Conservation (phyloP, 2,888 invertebrate species). For the Polydrusus pterygomalis region DNA sequence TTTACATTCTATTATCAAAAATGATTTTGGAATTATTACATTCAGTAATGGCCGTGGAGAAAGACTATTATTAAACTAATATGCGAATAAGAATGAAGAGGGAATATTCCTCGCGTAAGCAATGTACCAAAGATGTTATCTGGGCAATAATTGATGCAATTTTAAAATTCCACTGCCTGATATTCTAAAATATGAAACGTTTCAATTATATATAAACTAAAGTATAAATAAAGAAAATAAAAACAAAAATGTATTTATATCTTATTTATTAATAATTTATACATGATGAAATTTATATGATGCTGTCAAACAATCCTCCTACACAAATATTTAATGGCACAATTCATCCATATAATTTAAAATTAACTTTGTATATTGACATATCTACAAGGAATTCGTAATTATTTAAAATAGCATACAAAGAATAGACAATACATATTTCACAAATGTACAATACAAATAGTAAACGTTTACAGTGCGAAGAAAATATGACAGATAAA, state of each 20-base stretch:
- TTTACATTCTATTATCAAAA: too few species aligned
- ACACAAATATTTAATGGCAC: constrained; percentile 63
- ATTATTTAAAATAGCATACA: constrained; percentile 28
- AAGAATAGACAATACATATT: constrained; percentile 39
- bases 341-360: constrained; percentile 55
- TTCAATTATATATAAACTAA: neutral
- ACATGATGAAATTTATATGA: constrained; percentile 41
- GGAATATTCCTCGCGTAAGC: too few species aligned
- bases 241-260: constrained; percentile 16
- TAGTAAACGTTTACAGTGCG: constrained; percentile 18
- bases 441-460: constrained; percentile 28
- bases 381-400: constrained; percentile 48
- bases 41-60: too few species aligned
- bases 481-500: constrained; percentile 32
- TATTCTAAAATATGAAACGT: neutral
- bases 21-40: too few species aligned
- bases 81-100: too few species aligned
- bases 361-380: constrained; percentile 47
- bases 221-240: constrained; percentile 1
- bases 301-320: constrained; percentile 63
- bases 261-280: constrained; percentile 42
- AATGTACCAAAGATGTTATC: too few species aligned
- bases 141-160: too few species aligned
- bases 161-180: constrained; percentile 11
- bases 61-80: too few species aligned